Conservation (phyloP, 2,113 vertebrate genomes). For the Macquaria ambigua region DNA sequence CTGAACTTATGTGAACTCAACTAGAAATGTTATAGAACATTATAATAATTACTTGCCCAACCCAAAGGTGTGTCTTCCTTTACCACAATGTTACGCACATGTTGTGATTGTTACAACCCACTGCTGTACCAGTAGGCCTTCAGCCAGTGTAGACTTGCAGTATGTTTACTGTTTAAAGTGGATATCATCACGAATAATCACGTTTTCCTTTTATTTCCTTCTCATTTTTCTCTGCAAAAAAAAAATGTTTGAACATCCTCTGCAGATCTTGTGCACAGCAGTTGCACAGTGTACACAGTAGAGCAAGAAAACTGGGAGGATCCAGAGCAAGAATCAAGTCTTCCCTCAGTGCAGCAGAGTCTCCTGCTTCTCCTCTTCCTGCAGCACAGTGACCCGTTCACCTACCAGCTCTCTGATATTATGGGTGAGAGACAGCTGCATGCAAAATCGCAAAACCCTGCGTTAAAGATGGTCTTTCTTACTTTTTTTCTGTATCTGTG, state of each 20-base stretch:
- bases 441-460: neutral
- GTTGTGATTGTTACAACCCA: slow-evolving; percentile 1
- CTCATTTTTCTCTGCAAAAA: neutral
- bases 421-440: slow-evolving; percentile 73
- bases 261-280: slow-evolving; percentile 76
- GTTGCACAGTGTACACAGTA: slow-evolving; percentile 80
- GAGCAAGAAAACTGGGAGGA: slow-evolving; percentile 48
- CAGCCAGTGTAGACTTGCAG: slow-evolving; percentile 1
- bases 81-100: neutral
- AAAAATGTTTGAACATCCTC: slow-evolving; percentile 8
- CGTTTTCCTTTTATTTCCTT: neutral
- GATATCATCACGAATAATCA: neutral
- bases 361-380: slow-evolving; percentile 87
- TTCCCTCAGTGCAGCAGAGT: slow-evolving; percentile 70
- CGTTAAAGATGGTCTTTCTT: rapidly evolving
- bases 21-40: neutral
- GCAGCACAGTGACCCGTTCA: slow-evolving; percentile 82
- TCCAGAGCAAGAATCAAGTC: slow-evolving; percentile 40
- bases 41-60: slow-evolving; percentile 15
- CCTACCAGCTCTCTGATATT: slow-evolving; percentile 75
- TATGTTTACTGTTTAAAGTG: neutral
- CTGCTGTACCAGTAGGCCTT: neutral
- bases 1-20: neutral
- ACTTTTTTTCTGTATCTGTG: neutral
- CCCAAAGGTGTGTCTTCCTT: slow-evolving; percentile 14